These are phyloP conservation scores for Thalpophila matura DNA, from an alignment of 2,888 invertebrate genomes.

Conservation along the genomic window DNA sequence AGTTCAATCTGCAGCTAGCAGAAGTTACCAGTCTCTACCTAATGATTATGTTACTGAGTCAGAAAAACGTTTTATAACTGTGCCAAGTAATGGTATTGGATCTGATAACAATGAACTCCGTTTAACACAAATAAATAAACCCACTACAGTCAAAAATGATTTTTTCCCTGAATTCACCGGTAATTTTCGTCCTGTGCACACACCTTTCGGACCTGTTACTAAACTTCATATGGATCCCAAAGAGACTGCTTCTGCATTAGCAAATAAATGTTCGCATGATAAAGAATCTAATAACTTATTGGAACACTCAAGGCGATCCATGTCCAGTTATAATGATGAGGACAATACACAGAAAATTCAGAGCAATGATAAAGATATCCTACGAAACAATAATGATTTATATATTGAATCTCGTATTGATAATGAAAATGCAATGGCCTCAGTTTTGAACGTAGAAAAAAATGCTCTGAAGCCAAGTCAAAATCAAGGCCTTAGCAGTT, in stretches of 20 bases:
- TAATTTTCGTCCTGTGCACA: neutral
- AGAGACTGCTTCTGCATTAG: constrained; percentile 13
- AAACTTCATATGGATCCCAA: neutral
- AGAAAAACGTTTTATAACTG: constrained; percentile 13
- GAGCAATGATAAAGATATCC: constrained; percentile 7
- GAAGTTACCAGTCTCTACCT: neutral
- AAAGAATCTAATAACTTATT: constrained; percentile 10
- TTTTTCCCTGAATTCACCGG: neutral
- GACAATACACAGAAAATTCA: neutral
- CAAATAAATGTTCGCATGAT: constrained; percentile 43
- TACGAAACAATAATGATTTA: constrained; percentile 10
- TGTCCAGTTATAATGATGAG: constrained; percentile 47
- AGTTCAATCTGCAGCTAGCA: neutral
- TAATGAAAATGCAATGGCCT: constrained; percentile 45
- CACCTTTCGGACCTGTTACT: neutral
- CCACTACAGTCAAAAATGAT: constrained; percentile 4
- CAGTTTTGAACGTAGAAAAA: constrained; percentile 33
- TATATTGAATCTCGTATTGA: constrained; percentile 18
- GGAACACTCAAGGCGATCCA: constrained; percentile 49
- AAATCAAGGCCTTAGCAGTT: neutral
- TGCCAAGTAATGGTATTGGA: neutral
- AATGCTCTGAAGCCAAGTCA: neutral
- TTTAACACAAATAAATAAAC: neutral
- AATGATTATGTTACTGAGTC: neutral
- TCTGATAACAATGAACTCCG: constrained; percentile 2